Evolutionary conservation across 2,888 invertebrate genomes (phyloP), one percentile per base, ranked within the genome.

Genomic region (Tryphoninae sp.): DNA sequence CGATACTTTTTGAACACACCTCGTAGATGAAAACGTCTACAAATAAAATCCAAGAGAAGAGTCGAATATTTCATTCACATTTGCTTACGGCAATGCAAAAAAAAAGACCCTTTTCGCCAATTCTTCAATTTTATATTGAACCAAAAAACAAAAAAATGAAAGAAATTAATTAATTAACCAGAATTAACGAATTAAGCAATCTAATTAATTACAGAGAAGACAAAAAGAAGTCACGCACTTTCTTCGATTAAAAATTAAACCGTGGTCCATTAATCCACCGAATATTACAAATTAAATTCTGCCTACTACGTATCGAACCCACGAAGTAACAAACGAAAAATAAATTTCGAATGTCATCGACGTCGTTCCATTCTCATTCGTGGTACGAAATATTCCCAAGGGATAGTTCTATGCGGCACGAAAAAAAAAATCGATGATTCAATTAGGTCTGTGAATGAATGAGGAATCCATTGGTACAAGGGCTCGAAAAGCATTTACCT

Each of bases 361-460:
- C 2, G 22, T 40, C 9, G 6, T 62, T 73, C 53, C n/a, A 19
- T 59, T 62, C 40, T 62, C n/a, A 4, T 62, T 8, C 19, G n/a
- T 13, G 26, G 4, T 26, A 62, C 11, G 23, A 51, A 68, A 75
- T 16, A 33, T 33, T 49, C 58, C 7, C 45, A 3, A 2, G 45
- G 45, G 13, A 3, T 2, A 13, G n/a, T 19, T 19, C 7, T 19
- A 9, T 55, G 19, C 9, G 8, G 55, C 8, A 55, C 16, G 1
- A 9, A 55, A 13, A 45, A 45, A 45, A 45, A 49, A 69, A 75
- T 71, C 71, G 75, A 80, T 65, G 64, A 78, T 78, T 76, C 71
- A 82, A 82, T 75, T 82, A 71, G 71, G 53, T 78, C 62, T 59
- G 69, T 49, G 55, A 78, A 75, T 78, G 78, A 78, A 78, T 82